Percentiles rank a stretch among this genome's conserved stretches.
Evolutionary conservation across 2,797 vertebrate genomes (phyloP).

Genomic region (Chanos chanos): DNA sequence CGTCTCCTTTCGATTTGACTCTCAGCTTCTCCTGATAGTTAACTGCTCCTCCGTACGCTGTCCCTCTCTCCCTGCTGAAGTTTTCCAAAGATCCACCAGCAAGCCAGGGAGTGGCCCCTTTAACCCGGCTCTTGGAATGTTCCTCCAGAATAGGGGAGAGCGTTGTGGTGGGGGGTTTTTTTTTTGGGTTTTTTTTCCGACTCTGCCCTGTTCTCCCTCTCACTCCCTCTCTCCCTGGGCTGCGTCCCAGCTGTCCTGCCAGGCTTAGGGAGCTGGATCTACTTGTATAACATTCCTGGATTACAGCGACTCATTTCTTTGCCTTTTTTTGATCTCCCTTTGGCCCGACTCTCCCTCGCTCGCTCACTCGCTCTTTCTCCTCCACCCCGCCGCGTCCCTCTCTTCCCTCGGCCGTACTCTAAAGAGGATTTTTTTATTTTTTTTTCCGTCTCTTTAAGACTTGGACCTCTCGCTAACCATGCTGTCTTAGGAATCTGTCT

Average conservation of each 20-base stretch:
- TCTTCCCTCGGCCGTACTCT: neutral
- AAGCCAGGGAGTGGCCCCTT: slow-evolving; percentile 38
- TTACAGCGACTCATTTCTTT: slow-evolving; percentile 20
- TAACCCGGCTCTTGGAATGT: slow-evolving; percentile 38
- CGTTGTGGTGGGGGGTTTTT: slow-evolving; percentile 18
- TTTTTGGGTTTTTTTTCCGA: slow-evolving; percentile 8
- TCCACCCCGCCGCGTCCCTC: neutral
- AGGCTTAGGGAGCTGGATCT: slow-evolving; percentile 27
- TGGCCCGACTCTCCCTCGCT: neutral
- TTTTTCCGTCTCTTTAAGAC: neutral
- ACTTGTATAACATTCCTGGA: slow-evolving; percentile 41
- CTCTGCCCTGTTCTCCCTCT: neutral
- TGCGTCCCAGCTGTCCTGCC: slow-evolving; percentile 19
- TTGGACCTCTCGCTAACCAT: slow-evolving; percentile 7
- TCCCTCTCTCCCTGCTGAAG: slow-evolving; percentile 4
- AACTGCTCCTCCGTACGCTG: slow-evolving; percentile 3
- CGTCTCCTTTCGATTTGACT: slow-evolving; percentile 1
- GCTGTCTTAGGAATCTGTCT: neutral
- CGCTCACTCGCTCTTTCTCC: neutral
- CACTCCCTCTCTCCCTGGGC: slow-evolving; percentile 15
- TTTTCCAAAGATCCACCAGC: slow-evolving; percentile 9
- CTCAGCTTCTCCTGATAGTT: neutral
- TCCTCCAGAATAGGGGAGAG: slow-evolving; percentile 22
- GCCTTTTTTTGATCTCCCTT: neutral
- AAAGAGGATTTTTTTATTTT: slow-evolving; percentile 10